These are phyloP conservation scores for Crossocerus cetratus DNA, from an alignment of 2,888 invertebrate genomes.

Conservation along the genomic window DNA sequence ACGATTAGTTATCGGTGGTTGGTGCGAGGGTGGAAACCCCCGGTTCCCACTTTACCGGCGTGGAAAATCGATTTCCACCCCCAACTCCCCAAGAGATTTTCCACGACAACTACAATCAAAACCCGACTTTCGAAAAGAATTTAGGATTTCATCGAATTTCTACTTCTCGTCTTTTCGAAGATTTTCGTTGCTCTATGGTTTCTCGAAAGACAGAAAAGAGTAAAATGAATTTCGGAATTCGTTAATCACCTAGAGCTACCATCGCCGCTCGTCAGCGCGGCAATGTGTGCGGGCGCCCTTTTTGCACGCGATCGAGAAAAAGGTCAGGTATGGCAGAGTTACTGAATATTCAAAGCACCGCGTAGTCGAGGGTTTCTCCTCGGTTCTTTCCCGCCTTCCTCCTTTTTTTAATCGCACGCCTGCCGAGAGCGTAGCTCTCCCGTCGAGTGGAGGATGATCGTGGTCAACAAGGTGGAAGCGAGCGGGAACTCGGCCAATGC, in stretches of 20 bases:
- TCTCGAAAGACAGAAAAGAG: too few relatives aligned
- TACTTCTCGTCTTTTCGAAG: too few relatives aligned
- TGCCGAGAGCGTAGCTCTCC: slow-evolving; percentile 17
- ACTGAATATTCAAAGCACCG: slow-evolving; percentile 71
- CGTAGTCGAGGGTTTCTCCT: slow-evolving; percentile 65
- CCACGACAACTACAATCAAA: too few relatives aligned
- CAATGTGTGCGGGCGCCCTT: not conserved
- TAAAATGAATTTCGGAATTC: too few relatives aligned
- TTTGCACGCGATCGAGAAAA: slow-evolving; percentile 42
- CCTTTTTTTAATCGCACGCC: slow-evolving; percentile 34
- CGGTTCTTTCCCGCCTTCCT: slow-evolving; percentile 20
- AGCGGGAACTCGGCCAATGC: slow-evolving; percentile 51
- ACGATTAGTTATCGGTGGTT: too few relatives aligned
- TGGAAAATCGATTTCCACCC: slow-evolving; percentile 11
- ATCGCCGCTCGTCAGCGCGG: not conserved
- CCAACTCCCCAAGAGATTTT: too few relatives aligned
- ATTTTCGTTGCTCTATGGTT: too few relatives aligned
- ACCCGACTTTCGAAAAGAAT: too few relatives aligned
- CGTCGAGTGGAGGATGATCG: slow-evolving; percentile 52
- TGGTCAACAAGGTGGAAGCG: slow-evolving; percentile 57
- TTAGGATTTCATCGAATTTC: too few relatives aligned
- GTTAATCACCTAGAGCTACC: not conserved
- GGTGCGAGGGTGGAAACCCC: too few relatives aligned
- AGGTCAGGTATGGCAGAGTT: slow-evolving; percentile 59
- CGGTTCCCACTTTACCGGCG: slow-evolving; percentile 33